Evolutionary conservation across 2,113 vertebrate genomes (phyloP).

Genomic region (Podocnemis expansa): DNA sequence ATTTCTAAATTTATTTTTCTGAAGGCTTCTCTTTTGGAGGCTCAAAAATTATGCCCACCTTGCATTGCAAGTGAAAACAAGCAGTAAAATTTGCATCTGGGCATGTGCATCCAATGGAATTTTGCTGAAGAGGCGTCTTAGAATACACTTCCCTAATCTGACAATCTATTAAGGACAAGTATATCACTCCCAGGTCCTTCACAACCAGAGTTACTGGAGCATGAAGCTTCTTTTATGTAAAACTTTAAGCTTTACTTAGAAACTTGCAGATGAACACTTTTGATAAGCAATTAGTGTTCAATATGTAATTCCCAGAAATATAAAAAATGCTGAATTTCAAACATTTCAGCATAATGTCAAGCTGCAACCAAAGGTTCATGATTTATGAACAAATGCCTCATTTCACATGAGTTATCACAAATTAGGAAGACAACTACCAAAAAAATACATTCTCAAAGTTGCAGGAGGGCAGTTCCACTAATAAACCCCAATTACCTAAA

Average conservation of each 20-base stretch:
- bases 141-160: conserved; percentile 8
- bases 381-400: conserved; percentile 29
- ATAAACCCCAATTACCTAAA: conserved; percentile 51
- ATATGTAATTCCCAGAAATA: conserved; percentile 24
- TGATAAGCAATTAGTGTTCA: conserved; percentile 56
- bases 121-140: conserved; percentile 32
- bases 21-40: conserved; percentile 42
- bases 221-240: background rate
- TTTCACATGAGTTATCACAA: background rate
- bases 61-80: conserved; percentile 45
- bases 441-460: conserved; percentile 24
- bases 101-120: background rate
- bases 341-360: background rate
- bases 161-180: background rate
- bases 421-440: conserved; percentile 26
- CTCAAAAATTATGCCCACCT: background rate
- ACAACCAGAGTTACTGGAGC: background rate
- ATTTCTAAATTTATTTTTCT: conserved; percentile 7
- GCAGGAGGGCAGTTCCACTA: conserved; percentile 35
- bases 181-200: conserved; percentile 7
- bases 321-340: conserved; percentile 23
- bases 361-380: background rate
- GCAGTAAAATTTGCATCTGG: conserved; percentile 48
- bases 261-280: conserved; percentile 47
- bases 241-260: conserved; percentile 45